Evolutionary conservation across 2,888 invertebrate genomes (phyloP), one percentile per base, ranked within the genome.

Genomic region (Agriopis marginaria): DNA sequence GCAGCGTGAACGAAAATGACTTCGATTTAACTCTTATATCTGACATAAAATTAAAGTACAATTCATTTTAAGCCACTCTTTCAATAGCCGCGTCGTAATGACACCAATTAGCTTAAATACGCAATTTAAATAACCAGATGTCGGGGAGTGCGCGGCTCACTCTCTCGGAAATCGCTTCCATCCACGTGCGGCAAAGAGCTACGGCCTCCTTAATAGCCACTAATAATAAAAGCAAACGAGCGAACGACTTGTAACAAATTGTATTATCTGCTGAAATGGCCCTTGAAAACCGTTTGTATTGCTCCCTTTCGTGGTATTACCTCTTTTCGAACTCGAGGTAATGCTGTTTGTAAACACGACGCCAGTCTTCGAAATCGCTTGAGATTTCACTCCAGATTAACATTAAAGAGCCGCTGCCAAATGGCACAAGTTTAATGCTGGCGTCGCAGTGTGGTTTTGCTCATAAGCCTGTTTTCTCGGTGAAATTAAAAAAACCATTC

Each of bases 191-290:
- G 75, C 75, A 71, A 75, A 81, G 79, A 84, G 78, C 82, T 81
- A 79, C 79, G 74, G 77, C 77, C 79, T 78, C 77, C 82, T 80
- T 88, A 88, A 89, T 87, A 85, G 87, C 83, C 81, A 87, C 88
- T 86, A 86, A 89, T 87, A 87, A 87, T 89, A 89, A 88, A 88
- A 87, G 82, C 82, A 88, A 91, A 89, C 88, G 87, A 88, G 85
- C 81, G 84, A 88, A 89, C 82, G 85, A 88, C 87, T 89, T 88
- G 83, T 87, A 86, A 88, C 85, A 89, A 90, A 91, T 91, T 89
- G 86, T 86, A 90, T 89, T 90, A 90, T 87, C 86, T 86, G 80
- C 75, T 77, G 80, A 86, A 87, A 89, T 86, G 84, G 86, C 80
- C 81, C 82, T 84, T 84, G 83, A 84, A 87, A 86, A 85, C 83